Percentiles rank a stretch among this genome's conserved stretches.
Conservation (phyloP, 2,113 vertebrate genomes). For the Strigops habroptila region DNA sequence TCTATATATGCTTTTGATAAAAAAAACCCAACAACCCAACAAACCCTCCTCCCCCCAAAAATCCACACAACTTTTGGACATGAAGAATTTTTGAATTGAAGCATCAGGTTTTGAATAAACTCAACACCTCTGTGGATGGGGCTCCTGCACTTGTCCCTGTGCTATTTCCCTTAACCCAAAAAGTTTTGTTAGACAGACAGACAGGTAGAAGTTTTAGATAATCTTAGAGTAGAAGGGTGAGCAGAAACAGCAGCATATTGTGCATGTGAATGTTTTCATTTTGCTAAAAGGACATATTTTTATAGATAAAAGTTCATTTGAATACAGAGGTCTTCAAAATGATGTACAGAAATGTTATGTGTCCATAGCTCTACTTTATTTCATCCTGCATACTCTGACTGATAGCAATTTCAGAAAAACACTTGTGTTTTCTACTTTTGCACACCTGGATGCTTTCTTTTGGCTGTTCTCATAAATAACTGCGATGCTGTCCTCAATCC, state of each 20-base stretch:
- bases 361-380: background rate
- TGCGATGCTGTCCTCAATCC: background rate
- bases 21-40: background rate
- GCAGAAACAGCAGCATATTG: background rate
- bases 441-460: background rate
- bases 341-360: background rate
- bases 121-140: background rate
- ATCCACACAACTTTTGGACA: background rate
- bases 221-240: background rate
- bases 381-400: background rate
- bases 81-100: background rate
- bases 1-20: background rate
- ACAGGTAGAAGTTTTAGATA: background rate
- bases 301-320: background rate
- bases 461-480: background rate
- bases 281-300: background rate
- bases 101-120: background rate
- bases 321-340: background rate
- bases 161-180: background rate
- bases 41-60: background rate
- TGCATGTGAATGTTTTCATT: background rate
- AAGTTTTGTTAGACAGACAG: background rate
- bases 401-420: background rate
- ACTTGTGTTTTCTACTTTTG: background rate
- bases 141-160: background rate